Conservation (phyloP, 2,888 invertebrate species). For the Icerya purchasi region DNA sequence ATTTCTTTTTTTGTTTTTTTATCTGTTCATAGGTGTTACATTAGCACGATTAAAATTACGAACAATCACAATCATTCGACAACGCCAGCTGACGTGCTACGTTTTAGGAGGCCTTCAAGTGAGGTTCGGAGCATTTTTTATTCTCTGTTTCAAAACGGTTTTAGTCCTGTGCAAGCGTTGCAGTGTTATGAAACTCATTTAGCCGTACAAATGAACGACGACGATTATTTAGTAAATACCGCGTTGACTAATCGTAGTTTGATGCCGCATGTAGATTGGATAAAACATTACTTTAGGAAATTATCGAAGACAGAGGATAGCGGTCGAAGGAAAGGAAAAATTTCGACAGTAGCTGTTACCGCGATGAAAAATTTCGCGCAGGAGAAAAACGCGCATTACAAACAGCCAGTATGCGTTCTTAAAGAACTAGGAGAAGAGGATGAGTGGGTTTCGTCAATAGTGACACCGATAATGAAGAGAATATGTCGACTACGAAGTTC, state of each 20-base stretch:
- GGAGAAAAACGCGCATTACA: slow-evolving; percentile 3
- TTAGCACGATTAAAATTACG: slow-evolving; percentile 6
- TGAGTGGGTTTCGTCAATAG: slow-evolving; percentile 4
- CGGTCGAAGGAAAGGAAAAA: no score
- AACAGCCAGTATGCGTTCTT: neutral
- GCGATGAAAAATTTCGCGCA: slow-evolving; percentile 6
- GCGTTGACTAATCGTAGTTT: neutral
- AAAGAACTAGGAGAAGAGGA: slow-evolving; percentile 5
- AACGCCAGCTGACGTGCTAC: slow-evolving; percentile 9
- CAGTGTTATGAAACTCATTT: slow-evolving; percentile 9
- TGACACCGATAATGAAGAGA: slow-evolving; percentile 8
- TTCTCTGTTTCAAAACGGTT: slow-evolving; percentile 9
- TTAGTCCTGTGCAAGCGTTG: slow-evolving; percentile 8
- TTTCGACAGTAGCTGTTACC: no score
- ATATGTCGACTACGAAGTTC: neutral
- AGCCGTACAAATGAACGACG: slow-evolving; percentile 3
- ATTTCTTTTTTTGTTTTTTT: no score
- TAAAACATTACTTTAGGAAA: no score
- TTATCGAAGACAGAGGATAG: no score
- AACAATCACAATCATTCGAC: slow-evolving; percentile 10
- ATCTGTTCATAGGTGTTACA: no score
- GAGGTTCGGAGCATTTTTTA: slow-evolving; percentile 10
- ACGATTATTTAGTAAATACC: slow-evolving; percentile 6
- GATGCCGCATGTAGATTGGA: slow-evolving; percentile 3
- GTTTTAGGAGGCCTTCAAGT: slow-evolving; percentile 8